Conservation (phyloP, 2,888 invertebrate species). For the Phaonia tiefii region DNA sequence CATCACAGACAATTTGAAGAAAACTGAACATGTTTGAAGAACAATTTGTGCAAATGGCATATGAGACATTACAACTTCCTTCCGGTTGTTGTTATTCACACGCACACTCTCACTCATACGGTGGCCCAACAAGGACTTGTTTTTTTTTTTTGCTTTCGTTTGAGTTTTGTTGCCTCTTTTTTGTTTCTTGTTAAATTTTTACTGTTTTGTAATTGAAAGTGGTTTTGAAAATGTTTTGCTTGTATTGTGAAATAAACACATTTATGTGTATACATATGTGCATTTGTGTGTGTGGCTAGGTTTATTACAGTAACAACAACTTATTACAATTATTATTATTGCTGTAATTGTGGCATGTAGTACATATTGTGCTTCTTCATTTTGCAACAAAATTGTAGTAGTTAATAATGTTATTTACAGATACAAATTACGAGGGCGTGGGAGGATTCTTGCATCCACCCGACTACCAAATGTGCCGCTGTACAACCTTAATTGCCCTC, state of each 20-base stretch:
- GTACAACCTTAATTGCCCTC: slow-evolving; percentile 33
- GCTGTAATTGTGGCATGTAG: slow-evolving; percentile 33
- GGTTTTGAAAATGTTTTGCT: slow-evolving; percentile 23
- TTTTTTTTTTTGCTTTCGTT: slow-evolving; percentile 13
- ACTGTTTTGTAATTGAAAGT: slow-evolving; percentile 52
- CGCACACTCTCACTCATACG: slow-evolving; percentile 1
- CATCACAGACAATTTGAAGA: slow-evolving; percentile 23
- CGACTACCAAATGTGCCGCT: slow-evolving; percentile 25
- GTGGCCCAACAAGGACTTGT: neutral
- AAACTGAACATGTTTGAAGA: slow-evolving; percentile 22
- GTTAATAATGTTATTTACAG: slow-evolving; percentile 24
- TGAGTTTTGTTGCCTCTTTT: neutral
- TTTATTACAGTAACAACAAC: slow-evolving; percentile 22
- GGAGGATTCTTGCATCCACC: neutral
- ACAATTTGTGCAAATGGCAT: slow-evolving; percentile 48
- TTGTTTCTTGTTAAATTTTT: slow-evolving; percentile 19
- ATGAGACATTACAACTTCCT: slow-evolving; percentile 55
- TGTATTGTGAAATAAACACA: neutral
- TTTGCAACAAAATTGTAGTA: slow-evolving; percentile 11
- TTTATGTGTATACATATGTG: neutral
- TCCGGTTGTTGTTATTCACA: slow-evolving; percentile 36
- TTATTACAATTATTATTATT: slow-evolving; percentile 39
- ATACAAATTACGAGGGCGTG: neutral
- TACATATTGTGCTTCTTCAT: neutral
- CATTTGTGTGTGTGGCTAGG: neutral